Conservation (phyloP, 2,888 invertebrate genomes). For the Hyppa rectilinea region DNA sequence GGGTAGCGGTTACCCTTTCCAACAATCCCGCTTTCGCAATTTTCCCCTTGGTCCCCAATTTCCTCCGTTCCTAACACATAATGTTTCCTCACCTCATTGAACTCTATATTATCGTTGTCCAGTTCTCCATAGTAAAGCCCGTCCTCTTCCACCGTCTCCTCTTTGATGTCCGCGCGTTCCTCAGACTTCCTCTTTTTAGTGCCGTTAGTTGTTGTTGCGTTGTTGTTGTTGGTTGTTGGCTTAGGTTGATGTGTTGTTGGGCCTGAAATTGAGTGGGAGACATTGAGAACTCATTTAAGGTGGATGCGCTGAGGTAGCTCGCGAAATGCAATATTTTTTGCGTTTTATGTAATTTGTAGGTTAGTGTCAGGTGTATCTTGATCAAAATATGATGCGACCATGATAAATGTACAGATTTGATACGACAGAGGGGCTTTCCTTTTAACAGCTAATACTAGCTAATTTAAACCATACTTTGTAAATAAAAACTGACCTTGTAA, state of each 20-base stretch:
- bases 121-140: constrained; percentile 88
- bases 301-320: too few relatives aligned
- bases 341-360: too few relatives aligned
- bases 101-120: constrained; percentile 86
- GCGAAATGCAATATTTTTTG: too few relatives aligned
- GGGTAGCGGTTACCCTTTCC: too few relatives aligned
- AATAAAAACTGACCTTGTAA: too few relatives aligned
- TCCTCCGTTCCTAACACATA: background rate
- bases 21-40: too few relatives aligned
- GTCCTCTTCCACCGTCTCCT: constrained; percentile 89
- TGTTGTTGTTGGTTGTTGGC: constrained; percentile 49
- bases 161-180: constrained; percentile 81
- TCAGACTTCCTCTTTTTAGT: constrained; percentile 80
- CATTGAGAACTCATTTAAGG: background rate
- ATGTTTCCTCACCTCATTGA: constrained; percentile 76
- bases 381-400: too few relatives aligned
- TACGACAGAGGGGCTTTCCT: too few relatives aligned
- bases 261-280: constrained; percentile 35
- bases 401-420: too few relatives aligned
- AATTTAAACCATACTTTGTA: too few relatives aligned
- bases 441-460: too few relatives aligned
- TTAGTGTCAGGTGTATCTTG: too few relatives aligned
- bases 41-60: background rate
- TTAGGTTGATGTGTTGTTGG: constrained; percentile 60
- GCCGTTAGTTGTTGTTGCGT: constrained; percentile 67